Conservation (phyloP, 2,113 vertebrate genomes). For the Nestor notabilis region DNA sequence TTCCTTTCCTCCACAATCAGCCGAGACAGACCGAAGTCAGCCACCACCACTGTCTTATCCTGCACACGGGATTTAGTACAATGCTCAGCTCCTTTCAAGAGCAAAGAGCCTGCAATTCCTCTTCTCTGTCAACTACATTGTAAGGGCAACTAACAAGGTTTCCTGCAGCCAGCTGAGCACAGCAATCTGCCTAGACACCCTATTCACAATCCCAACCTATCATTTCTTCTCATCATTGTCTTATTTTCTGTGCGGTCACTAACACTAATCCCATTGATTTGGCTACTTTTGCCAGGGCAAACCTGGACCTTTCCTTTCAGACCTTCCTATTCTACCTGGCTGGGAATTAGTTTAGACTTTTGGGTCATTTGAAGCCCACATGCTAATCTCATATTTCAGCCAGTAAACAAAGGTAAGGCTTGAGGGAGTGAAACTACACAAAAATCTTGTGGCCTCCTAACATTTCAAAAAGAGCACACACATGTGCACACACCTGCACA, state of each 20-base stretch:
- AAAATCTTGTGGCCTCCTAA: not conserved
- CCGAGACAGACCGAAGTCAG: slow-evolving; percentile 93
- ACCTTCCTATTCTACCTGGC: not conserved
- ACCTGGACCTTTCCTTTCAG: not conserved
- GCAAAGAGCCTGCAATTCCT: not conserved
- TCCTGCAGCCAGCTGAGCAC: not conserved
- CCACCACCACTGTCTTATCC: slow-evolving; percentile 96
- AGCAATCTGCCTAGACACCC: not conserved
- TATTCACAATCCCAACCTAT: not conserved
- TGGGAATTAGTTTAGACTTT: not conserved
- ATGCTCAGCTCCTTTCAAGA: not conserved
- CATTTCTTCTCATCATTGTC: not conserved
- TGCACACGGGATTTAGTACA: slow-evolving; percentile 38
- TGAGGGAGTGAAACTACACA: not conserved
- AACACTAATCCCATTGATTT: not conserved
- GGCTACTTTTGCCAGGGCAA: not conserved
- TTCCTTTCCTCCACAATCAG: slow-evolving; percentile 92
- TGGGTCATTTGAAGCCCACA: not conserved
- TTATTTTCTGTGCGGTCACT: not conserved
- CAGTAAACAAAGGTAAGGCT: not conserved
- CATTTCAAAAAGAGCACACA: not conserved
- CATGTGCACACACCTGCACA: not conserved
- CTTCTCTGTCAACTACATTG: not conserved
- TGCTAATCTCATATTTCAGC: not conserved
- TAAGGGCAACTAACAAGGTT: not conserved